Evolutionary conservation across 2,888 invertebrate species (phyloP).

Genomic region (Eupithecia centaureata): DNA sequence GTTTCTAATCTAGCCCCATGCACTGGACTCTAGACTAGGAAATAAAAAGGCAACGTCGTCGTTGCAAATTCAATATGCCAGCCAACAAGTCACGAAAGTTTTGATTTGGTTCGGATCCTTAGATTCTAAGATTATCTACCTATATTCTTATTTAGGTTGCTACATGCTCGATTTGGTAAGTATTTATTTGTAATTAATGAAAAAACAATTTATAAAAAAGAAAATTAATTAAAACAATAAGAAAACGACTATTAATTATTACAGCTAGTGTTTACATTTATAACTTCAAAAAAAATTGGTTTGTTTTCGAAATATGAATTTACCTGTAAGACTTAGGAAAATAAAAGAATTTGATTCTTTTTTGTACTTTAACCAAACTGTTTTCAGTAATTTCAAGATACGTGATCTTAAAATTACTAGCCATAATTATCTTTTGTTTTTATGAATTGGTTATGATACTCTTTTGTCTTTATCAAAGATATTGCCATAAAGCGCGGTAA

Average conservation of each 20-base stretch:
- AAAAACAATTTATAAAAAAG: no score
- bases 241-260: no score
- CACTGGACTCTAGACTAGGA: conserved; percentile 10
- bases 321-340: background rate
- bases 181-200: no score
- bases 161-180: no score
- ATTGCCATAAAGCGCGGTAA: background rate
- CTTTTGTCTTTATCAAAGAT: background rate
- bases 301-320: background rate
- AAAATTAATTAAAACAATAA: no score
- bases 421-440: background rate
- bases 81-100: background rate
- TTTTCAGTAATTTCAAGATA: background rate
- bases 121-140: background rate
- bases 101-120: background rate
- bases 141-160: no score
- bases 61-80: conserved; percentile 3
- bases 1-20: conserved; percentile 25
- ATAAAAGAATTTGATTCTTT: background rate
- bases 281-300: background rate
- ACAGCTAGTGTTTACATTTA: no score
- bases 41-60: conserved; percentile 10
- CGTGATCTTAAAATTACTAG: background rate
- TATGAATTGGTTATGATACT: background rate
- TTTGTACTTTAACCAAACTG: background rate